Evolutionary conservation across 2,888 invertebrate genomes (phyloP).

Genomic region (Trissolcus brochymenae): DNA sequence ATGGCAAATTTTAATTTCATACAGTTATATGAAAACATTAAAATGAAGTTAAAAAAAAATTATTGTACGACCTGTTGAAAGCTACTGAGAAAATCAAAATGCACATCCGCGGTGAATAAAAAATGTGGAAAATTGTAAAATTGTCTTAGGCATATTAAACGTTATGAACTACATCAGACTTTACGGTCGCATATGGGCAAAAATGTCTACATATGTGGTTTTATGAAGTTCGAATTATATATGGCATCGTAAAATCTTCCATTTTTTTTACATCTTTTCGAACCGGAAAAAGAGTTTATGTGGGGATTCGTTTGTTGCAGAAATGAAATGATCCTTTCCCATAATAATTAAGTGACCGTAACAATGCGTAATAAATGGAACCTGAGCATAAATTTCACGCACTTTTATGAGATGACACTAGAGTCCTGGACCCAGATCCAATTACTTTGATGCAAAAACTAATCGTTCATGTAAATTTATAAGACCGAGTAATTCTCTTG

Average conservation of each 20-base stretch:
- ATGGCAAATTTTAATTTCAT: no score
- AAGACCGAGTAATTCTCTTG: constrained; percentile 1
- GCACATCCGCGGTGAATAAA: no score
- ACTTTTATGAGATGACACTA: constrained; percentile 34
- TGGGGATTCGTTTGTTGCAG: constrained; percentile 42
- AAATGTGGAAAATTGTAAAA: no score
- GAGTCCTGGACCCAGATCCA: constrained; percentile 24
- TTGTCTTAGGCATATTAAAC: no score
- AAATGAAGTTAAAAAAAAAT: no score
- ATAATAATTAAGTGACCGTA: constrained; percentile 59
- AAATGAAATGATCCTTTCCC: constrained; percentile 39
- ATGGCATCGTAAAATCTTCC: constrained; percentile 29
- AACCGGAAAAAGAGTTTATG: constrained; percentile 43
- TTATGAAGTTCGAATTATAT: constrained; percentile 50
- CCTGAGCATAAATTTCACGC: constrained; percentile 45
- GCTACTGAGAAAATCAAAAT: no score
- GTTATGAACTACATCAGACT: no score
- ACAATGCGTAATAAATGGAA: constrained; percentile 55
- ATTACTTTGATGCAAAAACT: constrained; percentile 36
- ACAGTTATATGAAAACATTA: no score
- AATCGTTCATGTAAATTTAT: constrained; percentile 27
- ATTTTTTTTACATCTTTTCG: constrained; percentile 25
- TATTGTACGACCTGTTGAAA: no score
- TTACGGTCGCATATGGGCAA: background rate
- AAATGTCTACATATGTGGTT: constrained; percentile 21